phyloP scores from a whole-genome alignment of 2,888 invertebrate genomes.

The Hofmannophila pseudospretella region DNA sequence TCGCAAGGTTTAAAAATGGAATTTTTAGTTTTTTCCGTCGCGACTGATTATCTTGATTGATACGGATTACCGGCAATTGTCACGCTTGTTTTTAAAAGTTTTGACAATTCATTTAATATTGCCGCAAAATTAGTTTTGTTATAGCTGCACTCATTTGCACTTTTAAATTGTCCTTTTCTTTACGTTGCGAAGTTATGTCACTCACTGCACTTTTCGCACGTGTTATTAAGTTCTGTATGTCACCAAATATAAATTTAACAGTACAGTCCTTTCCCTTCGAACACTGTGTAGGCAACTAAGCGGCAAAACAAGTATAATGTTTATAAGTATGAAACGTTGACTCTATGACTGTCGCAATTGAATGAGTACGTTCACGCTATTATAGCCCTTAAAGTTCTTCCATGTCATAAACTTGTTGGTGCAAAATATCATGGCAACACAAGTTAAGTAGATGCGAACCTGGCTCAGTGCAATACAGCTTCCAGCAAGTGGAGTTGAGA shows the following conservation, averaged over 20 bases:
- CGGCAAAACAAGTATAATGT: slow-evolving; percentile 62
- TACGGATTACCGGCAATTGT: too few relatives aligned
- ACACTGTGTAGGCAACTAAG: slow-evolving; percentile 63
- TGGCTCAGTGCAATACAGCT: slow-evolving; percentile 2
- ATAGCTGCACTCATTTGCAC: too few relatives aligned
- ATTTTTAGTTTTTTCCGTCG: slow-evolving; percentile 7
- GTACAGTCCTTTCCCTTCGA: slow-evolving; percentile 61
- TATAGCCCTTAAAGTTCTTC: neutral
- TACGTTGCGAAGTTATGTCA: too few relatives aligned
- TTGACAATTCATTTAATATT: too few relatives aligned
- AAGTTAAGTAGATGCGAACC: neutral
- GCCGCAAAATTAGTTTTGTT: too few relatives aligned
- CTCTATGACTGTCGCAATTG: slow-evolving; percentile 54
- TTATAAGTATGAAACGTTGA: slow-evolving; percentile 67
- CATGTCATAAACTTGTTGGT: neutral
- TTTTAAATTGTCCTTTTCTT: too few relatives aligned
- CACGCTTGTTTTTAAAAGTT: too few relatives aligned
- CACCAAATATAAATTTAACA: neutral
- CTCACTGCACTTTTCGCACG: slow-evolving; percentile 5
- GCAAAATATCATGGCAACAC: neutral
- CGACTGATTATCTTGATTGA: slow-evolving; percentile 6
- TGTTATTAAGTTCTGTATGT: slow-evolving; percentile 6
- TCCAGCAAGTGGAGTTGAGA: neutral
- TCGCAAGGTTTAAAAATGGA: slow-evolving; percentile 5
- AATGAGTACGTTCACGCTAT: slow-evolving; percentile 3